Base-by-base conservation (phyloP, 2,797 vertebrate species). In the Morus bassanus region DNA sequence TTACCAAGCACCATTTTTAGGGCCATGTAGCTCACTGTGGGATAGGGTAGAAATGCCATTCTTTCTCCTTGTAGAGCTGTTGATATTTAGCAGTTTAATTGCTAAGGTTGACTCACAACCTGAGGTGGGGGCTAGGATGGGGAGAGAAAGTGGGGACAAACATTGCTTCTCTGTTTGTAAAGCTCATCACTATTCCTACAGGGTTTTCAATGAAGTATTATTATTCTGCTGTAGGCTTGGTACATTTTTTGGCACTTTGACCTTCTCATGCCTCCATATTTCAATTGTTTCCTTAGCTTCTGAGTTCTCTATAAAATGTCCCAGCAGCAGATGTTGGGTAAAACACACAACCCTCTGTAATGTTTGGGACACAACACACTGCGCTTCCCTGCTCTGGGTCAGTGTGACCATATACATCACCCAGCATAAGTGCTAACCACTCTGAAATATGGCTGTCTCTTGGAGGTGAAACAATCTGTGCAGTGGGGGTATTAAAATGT, bases 61-160 rank as follows among this genome's bases (percentile, higher is more conserved):
- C 39, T 70, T 45, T 84, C n/a, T 84, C 43, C 39, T 75, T 64
- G 56, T 59, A 76, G 18, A 70, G 7, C 69, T 37, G 39, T 63
- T 80, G 9, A 50, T 90, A 46, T 94, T 59, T 31, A 89, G 77
- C 27, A 39, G 22, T 81, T 92, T 61, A 84, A 51, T 48, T 74
- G 50, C 67, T 45, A 27, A n/a, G 9, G 43, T 4, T 65, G 54
- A 24, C 43, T 77, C 68, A 51, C 8, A 82, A 9, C n/a, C 41
- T 45, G 59, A 64, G 5, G 12, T 17, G 19, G 18, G 30, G 27
- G 7, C 60, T 84, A 33, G 85, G 43, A 33, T 37, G 3, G 10
- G 3, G 39, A 81, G 24, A 75, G 31, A 65, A 84, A 43, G 35
- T n/a, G 18, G 8, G 11, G 27, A 57, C 33, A 53, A 88, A 67